These are phyloP conservation scores for Brachyhypopomus occidentalis DNA, from an alignment of 2,113 vertebrate species.

Conservation along the genomic window DNA sequence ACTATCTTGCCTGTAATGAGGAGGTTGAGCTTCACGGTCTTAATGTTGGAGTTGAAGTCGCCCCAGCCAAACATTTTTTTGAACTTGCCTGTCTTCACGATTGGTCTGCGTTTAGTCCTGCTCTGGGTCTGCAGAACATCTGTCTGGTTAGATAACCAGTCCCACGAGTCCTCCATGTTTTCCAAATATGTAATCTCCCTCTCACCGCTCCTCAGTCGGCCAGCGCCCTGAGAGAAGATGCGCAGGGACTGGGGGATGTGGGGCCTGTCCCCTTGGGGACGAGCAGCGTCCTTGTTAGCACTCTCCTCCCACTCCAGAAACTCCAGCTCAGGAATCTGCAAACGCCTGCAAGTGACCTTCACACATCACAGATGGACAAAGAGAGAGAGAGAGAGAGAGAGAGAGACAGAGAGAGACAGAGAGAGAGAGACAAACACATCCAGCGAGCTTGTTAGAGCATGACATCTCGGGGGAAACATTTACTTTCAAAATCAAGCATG, in stretches of 20 bases:
- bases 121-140: slow-evolving; percentile 85
- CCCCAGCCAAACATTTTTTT: slow-evolving; percentile 99
- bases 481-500: slow-evolving; percentile 12
- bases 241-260: slow-evolving; percentile 89
- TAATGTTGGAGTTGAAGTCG: slow-evolving; percentile 99
- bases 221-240: slow-evolving; percentile 88
- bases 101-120: slow-evolving; percentile 97
- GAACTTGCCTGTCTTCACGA: slow-evolving; percentile 99
- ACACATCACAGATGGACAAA: slow-evolving; percentile 35
- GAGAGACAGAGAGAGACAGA: slow-evolving; percentile 47
- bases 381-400: slow-evolving; percentile 28
- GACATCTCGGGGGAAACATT: slow-evolving; percentile 12
- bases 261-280: slow-evolving; percentile 78
- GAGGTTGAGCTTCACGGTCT: slow-evolving; percentile 98
- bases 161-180: slow-evolving; percentile 92
- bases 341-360: slow-evolving; percentile 84
- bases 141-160: slow-evolving; percentile 96
- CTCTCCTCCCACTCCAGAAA: slow-evolving; percentile 88
- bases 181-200: slow-evolving; percentile 86
- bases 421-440: slow-evolving; percentile 27
- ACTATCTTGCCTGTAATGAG: slow-evolving; percentile 98
- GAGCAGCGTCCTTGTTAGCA: slow-evolving; percentile 78
- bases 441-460: slow-evolving; percentile 6
- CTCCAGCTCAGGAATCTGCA: slow-evolving; percentile 72
- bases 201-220: slow-evolving; percentile 80